phyloP scores from a whole-genome alignment of 2,797 vertebrate genomes.

The Amazonetta brasiliensis region DNA sequence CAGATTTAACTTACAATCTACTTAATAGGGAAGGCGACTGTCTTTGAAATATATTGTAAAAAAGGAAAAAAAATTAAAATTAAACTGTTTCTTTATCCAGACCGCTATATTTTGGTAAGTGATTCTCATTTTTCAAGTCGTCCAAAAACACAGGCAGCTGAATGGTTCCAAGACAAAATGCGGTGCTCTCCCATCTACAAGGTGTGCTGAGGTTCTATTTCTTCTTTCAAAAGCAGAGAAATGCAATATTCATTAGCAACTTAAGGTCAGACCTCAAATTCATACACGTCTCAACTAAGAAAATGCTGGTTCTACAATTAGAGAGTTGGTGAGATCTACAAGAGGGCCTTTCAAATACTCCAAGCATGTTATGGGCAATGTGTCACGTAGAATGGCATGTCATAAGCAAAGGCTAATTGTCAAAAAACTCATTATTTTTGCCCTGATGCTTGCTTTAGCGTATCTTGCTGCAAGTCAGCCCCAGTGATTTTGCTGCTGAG shows the following conservation, averaged over 20 bases:
- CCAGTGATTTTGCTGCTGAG: background rate
- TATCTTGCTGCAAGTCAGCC: background rate
- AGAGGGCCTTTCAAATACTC: background rate
- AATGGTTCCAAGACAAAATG: background rate
- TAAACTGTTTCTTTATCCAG: slow-evolving; percentile 73
- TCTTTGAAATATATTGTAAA: slow-evolving; percentile 67
- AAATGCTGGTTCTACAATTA: background rate
- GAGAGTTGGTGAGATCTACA: background rate
- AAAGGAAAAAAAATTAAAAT: slow-evolving; percentile 58
- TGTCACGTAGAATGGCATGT: fast-evolving
- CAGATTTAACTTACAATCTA: slow-evolving; percentile 46
- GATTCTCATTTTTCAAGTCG: background rate
- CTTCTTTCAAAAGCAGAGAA: background rate
- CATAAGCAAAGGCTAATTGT: background rate
- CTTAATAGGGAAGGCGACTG: slow-evolving; percentile 57
- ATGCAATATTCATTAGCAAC: background rate
- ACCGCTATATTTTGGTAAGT: slow-evolving; percentile 46
- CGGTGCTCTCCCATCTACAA: background rate
- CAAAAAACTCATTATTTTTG: background rate
- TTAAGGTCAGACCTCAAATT: background rate
- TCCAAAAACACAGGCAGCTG: background rate
- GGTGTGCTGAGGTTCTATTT: background rate
- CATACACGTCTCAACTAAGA: background rate
- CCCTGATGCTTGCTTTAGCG: background rate
- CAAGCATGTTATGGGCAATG: background rate